Conservation (phyloP, 1,140 invertebrate species). For the Reticulitermes speratus region DNA sequence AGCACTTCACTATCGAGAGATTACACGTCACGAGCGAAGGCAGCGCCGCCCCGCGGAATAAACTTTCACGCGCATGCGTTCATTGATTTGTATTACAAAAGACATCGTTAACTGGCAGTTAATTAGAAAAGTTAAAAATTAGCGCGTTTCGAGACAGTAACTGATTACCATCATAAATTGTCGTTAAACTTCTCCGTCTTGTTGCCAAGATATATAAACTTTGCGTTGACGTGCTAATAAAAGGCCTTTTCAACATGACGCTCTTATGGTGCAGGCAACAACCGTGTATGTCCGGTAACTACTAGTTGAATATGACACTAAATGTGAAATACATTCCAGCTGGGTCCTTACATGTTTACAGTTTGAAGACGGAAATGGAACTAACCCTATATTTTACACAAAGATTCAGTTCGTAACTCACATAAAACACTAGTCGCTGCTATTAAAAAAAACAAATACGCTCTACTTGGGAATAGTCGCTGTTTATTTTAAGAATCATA, state of each 20-base stretch:
- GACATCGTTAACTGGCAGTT: background rate
- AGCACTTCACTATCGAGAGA: background rate
- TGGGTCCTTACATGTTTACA: no score
- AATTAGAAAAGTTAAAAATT: background rate
- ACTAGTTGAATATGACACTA: no score
- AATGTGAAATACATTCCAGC: no score
- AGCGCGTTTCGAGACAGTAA: conserved; percentile 8
- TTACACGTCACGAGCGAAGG: background rate
- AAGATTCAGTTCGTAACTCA: no score
- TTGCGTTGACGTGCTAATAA: conserved; percentile 11
- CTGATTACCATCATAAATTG: conserved; percentile 1
- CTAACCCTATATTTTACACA: no score
- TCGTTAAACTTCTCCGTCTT: background rate
- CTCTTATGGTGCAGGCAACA: background rate
- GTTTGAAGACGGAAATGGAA: no score
- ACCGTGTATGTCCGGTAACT: background rate
- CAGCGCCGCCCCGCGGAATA: background rate
- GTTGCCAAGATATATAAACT: background rate
- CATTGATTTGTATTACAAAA: no score
- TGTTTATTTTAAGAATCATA: no score
- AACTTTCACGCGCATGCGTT: background rate
- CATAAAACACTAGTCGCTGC: no score
- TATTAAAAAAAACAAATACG: no score
- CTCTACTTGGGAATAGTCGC: no score
- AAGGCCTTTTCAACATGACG: background rate